These are phyloP conservation scores for Epinotia brunnichana DNA, from an alignment of 2,888 invertebrate species.

Conservation along the genomic window DNA sequence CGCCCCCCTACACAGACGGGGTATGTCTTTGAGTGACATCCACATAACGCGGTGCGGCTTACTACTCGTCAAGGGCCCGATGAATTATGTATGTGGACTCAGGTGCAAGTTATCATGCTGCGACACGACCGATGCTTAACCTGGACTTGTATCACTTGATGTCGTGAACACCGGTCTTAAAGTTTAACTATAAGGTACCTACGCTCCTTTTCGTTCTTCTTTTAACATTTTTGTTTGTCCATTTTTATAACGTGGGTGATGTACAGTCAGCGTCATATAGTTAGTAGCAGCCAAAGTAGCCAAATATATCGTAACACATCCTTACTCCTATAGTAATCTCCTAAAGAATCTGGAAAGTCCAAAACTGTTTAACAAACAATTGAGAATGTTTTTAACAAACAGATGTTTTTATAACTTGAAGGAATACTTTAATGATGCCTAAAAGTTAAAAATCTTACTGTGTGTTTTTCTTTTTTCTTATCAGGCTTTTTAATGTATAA, in stretches of 20 bases:
- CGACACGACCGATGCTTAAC: slow-evolving; percentile 14
- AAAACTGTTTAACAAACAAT: no score
- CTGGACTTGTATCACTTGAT: neutral
- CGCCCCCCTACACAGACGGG: neutral
- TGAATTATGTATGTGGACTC: slow-evolving; percentile 18
- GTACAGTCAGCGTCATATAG: no score
- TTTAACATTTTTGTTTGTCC: neutral
- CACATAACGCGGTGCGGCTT: neutral
- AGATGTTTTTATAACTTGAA: no score
- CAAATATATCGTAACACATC: no score
- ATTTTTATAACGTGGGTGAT: neutral
- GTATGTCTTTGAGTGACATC: neutral
- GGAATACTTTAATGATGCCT: no score
- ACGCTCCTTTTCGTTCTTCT: neutral
- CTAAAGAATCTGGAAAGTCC: no score
- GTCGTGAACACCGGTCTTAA: neutral
- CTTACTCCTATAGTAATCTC: no score
- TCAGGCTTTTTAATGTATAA: no score
- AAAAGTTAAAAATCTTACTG: no score
- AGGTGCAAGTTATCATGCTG: slow-evolving; percentile 11
- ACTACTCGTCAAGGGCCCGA: slow-evolving; percentile 7
- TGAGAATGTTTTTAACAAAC: no score
- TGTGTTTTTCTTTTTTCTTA: no score
- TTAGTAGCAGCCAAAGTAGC: no score
- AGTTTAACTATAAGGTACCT: neutral